Percentiles rank a stretch among this genome's conserved stretches.
Conservation (phyloP, 2,888 invertebrate genomes). For the Ectobius pallidus region DNA sequence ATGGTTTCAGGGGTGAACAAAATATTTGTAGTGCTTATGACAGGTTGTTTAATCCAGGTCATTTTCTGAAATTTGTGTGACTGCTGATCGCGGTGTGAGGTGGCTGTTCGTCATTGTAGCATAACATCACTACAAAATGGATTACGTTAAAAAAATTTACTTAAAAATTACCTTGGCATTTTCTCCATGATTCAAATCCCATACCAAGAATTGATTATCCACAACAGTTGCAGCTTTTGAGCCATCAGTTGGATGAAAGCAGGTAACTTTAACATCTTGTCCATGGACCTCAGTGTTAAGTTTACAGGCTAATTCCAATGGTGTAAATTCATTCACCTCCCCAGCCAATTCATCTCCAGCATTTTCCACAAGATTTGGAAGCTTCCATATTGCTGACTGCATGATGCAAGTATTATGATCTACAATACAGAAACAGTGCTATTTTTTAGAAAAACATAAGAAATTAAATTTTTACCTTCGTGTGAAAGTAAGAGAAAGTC, state of each 20-base stretch:
- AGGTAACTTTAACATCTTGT: conserved; percentile 76
- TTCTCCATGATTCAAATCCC: conserved; percentile 69
- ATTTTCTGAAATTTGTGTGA: too few relatives aligned
- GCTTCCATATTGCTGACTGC: conserved; percentile 54
- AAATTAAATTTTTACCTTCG: too few relatives aligned
- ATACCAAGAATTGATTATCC: conserved; percentile 76
- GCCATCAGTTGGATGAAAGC: conserved; percentile 86
- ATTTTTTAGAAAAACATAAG: too few relatives aligned
- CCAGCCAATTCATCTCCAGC: conserved; percentile 38
- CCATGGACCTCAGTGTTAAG: conserved; percentile 61
- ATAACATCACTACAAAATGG: too few relatives aligned
- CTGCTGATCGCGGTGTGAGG: too few relatives aligned
- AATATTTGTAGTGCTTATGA: too few relatives aligned
- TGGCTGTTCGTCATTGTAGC: too few relatives aligned
- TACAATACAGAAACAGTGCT: conserved; percentile 41
- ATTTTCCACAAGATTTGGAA: conserved; percentile 37
- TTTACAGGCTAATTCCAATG: conserved; percentile 56
- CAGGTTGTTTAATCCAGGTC: too few relatives aligned
- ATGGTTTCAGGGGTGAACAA: too few relatives aligned
- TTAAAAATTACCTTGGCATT: conserved; percentile 48
- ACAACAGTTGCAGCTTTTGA: conserved; percentile 75
- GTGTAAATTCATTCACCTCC: conserved; percentile 39
- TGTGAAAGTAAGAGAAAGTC: too few relatives aligned
- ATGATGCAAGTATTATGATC: conserved; percentile 53
- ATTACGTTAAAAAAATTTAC: too few relatives aligned